Base-by-base conservation (phyloP, 1,140 invertebrate species). In the Drosophila repleta region DNA sequence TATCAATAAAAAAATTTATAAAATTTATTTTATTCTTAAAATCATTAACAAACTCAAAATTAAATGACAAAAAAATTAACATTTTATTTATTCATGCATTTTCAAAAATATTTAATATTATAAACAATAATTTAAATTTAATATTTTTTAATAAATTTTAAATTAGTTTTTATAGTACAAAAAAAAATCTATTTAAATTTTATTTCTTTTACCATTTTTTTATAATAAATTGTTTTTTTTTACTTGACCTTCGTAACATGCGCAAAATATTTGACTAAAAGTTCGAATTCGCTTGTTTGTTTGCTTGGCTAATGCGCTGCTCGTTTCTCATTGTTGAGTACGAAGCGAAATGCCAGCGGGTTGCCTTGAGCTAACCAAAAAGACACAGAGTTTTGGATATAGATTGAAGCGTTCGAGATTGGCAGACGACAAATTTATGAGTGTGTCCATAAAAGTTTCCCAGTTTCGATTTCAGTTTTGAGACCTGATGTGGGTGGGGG, bases 381-480 rank as follows among this genome's bases (percentile, higher is more conserved):
- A 32, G 60, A 18, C 32, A 48, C 18, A n/a, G 60, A 15, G 29
- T 48, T 35, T 18, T 45, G 55, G 24, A 17, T 51, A 45, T 57
- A 10, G 24, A 35, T 74, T 64, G 35, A 73, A 73, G 43, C 55
- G 15, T 18, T 45, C 10, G 48, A 45, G 18, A 45, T 41, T 45
- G 20, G 18, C 49, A 26, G 55, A 55, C 39, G 64, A 68, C 55
- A 68, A 15, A 20, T 63, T 74, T 29, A 62, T 52, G 65, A 62
- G 35, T 63, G 18, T 18, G 57, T 37, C 57, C 56, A 21, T 46
- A 45, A 56, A 55, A 20, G 52, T 56, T 74, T 53, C 48, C 41
- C 48, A 60, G 43, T 65, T 77, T 74, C 81, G 35, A 66, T 77
- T 80, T 85, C 73, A 76, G 76, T 84, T 76, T 48, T 45, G 65